Percentiles rank a stretch among this genome's conserved stretches.
Conservation (phyloP, 1,140 invertebrate genomes). For the Scaptomyza hsui region DNA sequence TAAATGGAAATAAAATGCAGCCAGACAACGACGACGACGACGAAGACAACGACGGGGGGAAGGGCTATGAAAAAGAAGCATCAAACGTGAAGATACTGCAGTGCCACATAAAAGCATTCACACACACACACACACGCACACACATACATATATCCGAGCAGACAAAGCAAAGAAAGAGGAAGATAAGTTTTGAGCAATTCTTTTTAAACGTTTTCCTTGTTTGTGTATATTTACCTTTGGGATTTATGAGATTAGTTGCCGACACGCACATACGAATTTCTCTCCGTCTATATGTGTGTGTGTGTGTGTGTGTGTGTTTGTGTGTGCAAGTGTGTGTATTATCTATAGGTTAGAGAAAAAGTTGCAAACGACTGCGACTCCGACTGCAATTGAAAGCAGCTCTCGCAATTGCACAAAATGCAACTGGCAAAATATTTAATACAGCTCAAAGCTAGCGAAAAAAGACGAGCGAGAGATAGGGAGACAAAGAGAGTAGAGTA, state of each 20-base stretch:
- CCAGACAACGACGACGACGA: too few species aligned
- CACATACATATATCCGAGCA: slow-evolving; percentile 8
- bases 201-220: slow-evolving; percentile 78
- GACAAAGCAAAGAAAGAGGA: slow-evolving; percentile 12
- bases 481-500: neutral
- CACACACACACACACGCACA: slow-evolving; percentile 13
- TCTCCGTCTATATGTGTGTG: neutral
- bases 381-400: slow-evolving; percentile 69
- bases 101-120: slow-evolving; percentile 34
- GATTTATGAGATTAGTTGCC: slow-evolving; percentile 80
- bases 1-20: slow-evolving; percentile 76
- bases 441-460: slow-evolving; percentile 58
- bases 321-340: slow-evolving; percentile 5
- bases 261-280: slow-evolving; percentile 24
- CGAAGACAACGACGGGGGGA: too few species aligned
- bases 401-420: slow-evolving; percentile 66
- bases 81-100: slow-evolving; percentile 40
- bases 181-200: slow-evolving; percentile 72
- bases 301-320: slow-evolving; percentile 1
- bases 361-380: slow-evolving; percentile 18
- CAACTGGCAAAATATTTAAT: slow-evolving; percentile 73
- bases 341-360: slow-evolving; percentile 11
- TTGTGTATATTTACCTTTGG: slow-evolving; percentile 79
- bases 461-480: neutral
- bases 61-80: slow-evolving; percentile 3